Conservation (phyloP, 2,888 invertebrate species). For the Microdon myrmicae region DNA sequence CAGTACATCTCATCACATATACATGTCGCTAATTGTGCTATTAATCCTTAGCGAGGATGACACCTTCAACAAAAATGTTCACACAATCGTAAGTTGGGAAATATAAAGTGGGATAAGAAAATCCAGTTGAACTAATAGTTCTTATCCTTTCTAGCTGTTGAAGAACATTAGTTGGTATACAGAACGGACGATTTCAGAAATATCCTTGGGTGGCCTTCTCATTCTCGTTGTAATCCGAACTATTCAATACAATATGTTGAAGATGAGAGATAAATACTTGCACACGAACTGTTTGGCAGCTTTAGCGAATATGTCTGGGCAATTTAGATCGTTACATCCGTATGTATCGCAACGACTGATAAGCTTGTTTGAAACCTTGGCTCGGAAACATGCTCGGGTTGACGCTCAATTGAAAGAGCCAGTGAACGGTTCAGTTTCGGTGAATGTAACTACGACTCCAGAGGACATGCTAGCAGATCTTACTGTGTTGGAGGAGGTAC, state of each 20-base stretch:
- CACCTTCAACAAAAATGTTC: conserved; percentile 91
- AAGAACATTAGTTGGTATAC: conserved; percentile 94
- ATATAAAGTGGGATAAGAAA: neutral
- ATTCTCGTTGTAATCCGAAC: conserved; percentile 95
- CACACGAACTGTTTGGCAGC: conserved; percentile 99
- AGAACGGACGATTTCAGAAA: conserved; percentile 88
- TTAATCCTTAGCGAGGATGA: conserved; percentile 97
- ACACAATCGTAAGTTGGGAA: conserved; percentile 89
- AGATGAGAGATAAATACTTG: conserved; percentile 95
- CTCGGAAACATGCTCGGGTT: conserved; percentile 82
- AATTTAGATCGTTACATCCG: conserved; percentile 91
- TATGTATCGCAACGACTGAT: conserved; percentile 95
- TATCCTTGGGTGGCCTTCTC: conserved; percentile 92
- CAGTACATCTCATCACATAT: conserved; percentile 95
- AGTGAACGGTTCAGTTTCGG: conserved; percentile 61
- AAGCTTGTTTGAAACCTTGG: conserved; percentile 89
- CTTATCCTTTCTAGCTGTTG: conserved; percentile 73
- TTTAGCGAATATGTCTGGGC: conserved; percentile 96
- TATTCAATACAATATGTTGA: conserved; percentile 96
- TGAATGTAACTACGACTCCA: conserved; percentile 62
- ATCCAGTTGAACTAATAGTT: neutral
- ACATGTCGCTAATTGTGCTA: conserved; percentile 97
- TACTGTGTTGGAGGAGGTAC: conserved; percentile 92
- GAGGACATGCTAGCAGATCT: conserved; percentile 81
- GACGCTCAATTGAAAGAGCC: conserved; percentile 72